Evolutionary conservation across 2,888 invertebrate species (phyloP).

Genomic region (Eupithecia subfuscata): DNA sequence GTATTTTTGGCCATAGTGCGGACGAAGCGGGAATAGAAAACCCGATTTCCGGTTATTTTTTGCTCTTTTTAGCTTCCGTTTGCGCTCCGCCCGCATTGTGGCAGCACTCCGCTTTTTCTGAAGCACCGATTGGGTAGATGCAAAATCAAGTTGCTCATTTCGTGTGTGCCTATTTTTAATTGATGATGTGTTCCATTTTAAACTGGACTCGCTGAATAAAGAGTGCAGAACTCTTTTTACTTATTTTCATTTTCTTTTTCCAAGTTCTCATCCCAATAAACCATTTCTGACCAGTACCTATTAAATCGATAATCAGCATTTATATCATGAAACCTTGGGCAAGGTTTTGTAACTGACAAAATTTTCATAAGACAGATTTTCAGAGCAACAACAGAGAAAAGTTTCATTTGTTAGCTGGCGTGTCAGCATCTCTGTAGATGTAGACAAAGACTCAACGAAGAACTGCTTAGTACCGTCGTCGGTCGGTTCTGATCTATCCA

Average conservation of each 20-base stretch:
- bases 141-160: constrained; percentile 1
- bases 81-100: constrained; percentile 9
- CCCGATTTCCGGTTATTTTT: constrained; percentile 1
- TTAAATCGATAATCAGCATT: not conserved
- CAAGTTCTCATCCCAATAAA: not conserved
- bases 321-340: not conserved
- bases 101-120: not conserved
- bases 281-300: too few species aligned
- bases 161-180: not conserved
- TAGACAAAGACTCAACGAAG: not conserved
- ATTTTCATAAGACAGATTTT: too few species aligned
- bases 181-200: not conserved
- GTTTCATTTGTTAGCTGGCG: not conserved
- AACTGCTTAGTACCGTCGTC: not conserved
- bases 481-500: not conserved
- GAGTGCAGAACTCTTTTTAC: not conserved
- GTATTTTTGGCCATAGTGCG: not conserved
- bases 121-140: constrained; percentile 1
- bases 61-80: constrained; percentile 5
- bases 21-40: constrained; percentile 6
- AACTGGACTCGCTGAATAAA: not conserved
- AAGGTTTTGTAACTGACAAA: not conserved
- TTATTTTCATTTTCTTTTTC: not conserved
- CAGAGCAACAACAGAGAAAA: not conserved
- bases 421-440: not conserved